Conservation (phyloP, 2,888 invertebrate species). For the Oligia strigilis region DNA sequence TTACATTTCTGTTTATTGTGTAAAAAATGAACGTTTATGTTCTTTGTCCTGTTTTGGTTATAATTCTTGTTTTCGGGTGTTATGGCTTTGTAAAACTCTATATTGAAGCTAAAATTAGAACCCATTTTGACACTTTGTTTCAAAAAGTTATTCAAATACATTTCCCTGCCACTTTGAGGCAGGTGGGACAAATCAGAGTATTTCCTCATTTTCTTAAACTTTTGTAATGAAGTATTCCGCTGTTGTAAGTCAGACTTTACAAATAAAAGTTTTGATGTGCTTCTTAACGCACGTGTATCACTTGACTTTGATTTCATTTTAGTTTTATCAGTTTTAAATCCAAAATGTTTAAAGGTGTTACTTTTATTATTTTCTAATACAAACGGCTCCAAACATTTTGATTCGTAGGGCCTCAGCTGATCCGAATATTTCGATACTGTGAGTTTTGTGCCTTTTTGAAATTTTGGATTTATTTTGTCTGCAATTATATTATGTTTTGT, state of each 20-base stretch:
- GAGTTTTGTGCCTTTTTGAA: background rate
- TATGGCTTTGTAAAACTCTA: slow-evolving; percentile 35
- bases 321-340: slow-evolving; percentile 9
- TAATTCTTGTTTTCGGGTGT: background rate
- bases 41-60: slow-evolving; percentile 6
- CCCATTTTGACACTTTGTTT: slow-evolving; percentile 15
- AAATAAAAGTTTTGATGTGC: slow-evolving; percentile 8
- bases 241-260: slow-evolving; percentile 24
- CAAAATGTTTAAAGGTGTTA: background rate
- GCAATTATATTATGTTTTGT: slow-evolving; percentile 1
- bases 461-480: background rate
- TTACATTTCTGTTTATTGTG: slow-evolving; percentile 15
- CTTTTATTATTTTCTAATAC: slow-evolving; percentile 18
- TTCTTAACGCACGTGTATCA: slow-evolving; percentile 28
- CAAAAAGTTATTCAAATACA: slow-evolving; percentile 2
- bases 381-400: slow-evolving; percentile 9
- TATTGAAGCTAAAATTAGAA: slow-evolving; percentile 50
- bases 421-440: slow-evolving; percentile 1
- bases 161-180: slow-evolving; percentile 6
- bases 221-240: slow-evolving; percentile 10
- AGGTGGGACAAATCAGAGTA: slow-evolving; percentile 15
- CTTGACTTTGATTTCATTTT: slow-evolving; percentile 37
- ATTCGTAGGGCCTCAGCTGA: background rate
- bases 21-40: slow-evolving; percentile 9
- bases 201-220: slow-evolving; percentile 21